Evolutionary conservation across 1,140 invertebrate species (phyloP).

Genomic region (Drosophila prosaltans): DNA sequence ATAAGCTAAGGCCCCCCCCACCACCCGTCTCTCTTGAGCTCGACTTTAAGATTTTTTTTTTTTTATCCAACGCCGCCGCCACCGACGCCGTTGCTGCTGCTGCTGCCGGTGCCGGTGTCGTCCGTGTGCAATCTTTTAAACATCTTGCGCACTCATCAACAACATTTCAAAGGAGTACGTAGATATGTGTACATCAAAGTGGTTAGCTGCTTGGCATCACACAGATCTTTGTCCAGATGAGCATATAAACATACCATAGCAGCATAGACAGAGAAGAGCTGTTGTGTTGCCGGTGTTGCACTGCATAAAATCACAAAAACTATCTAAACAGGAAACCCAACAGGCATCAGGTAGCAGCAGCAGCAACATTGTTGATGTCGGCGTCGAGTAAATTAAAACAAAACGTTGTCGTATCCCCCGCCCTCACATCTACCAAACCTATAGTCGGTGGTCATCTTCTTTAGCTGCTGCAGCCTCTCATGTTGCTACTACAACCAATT

Average conservation of each 20-base stretch:
- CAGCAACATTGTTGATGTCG: constrained; percentile 52
- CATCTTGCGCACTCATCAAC: constrained; percentile 76
- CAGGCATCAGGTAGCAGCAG: constrained; percentile 35
- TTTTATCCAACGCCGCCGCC: constrained; percentile 9
- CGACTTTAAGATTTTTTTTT: background rate
- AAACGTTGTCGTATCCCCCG: constrained; percentile 67
- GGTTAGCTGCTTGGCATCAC: constrained; percentile 29
- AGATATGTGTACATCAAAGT: constrained; percentile 73
- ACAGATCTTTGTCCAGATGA: constrained; percentile 14
- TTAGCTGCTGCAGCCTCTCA: background rate
- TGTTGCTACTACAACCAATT: constrained; percentile 2
- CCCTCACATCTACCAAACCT: constrained; percentile 22
- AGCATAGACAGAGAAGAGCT: constrained; percentile 52
- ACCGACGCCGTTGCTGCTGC: constrained; percentile 16
- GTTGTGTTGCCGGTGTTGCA: constrained; percentile 40
- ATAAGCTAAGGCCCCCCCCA: constrained; percentile 51
- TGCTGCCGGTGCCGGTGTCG: constrained; percentile 13
- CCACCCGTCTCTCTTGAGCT: background rate
- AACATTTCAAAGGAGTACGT: constrained; percentile 65
- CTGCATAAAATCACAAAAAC: constrained; percentile 70
- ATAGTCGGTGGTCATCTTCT: constrained; percentile 23
- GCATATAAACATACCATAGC: constrained; percentile 19
- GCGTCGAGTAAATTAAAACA: constrained; percentile 77
- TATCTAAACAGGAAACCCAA: constrained; percentile 77
- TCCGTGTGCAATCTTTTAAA: constrained; percentile 61